A percentile compares a stretch with the other conserved stretches of the same genome.
Evolutionary conservation across 2,888 invertebrate genomes (phyloP).

Genomic region (Catocala nupta): DNA sequence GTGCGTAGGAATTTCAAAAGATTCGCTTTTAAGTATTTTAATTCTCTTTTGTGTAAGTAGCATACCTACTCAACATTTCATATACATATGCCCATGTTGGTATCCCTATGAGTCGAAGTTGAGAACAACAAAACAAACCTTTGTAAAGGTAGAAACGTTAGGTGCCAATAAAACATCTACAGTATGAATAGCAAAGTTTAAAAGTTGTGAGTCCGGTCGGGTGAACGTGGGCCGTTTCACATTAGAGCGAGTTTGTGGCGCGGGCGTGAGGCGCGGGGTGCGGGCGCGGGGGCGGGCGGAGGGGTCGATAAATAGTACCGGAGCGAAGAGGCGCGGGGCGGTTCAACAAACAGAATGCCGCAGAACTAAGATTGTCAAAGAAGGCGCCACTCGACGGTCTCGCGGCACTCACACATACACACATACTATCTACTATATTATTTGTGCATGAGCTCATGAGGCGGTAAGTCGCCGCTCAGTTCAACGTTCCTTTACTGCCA

Average conservation of each 20-base stretch:
- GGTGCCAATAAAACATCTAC: constrained; percentile 9
- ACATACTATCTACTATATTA: neutral
- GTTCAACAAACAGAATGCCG: constrained; percentile 11
- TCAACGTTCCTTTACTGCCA: no score
- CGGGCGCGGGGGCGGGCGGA: neutral
- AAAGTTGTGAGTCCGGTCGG: constrained; percentile 18
- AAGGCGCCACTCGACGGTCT: neutral
- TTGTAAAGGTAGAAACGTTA: neutral
- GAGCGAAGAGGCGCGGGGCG: constrained; percentile 5
- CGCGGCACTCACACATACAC: constrained; percentile 2
- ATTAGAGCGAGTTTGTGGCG: constrained; percentile 14
- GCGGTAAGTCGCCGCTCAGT: no score
- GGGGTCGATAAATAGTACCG: constrained; percentile 23
- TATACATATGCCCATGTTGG: no score
- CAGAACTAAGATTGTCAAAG: constrained; percentile 6
- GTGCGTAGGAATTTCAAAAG: no score
- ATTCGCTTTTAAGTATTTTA: no score
- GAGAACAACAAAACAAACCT: constrained; percentile 4
- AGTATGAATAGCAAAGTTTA: constrained; percentile 14
- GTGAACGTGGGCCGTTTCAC: constrained; percentile 11
- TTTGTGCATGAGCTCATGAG: no score
- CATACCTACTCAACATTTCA: no score
- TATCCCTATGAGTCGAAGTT: no score
- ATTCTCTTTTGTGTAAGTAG: no score
- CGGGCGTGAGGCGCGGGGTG: neutral